Evolutionary conservation across 1,140 invertebrate species (phyloP), one percentile per base, ranked within the genome.

Genomic region (Camponotus vicinus): DNA sequence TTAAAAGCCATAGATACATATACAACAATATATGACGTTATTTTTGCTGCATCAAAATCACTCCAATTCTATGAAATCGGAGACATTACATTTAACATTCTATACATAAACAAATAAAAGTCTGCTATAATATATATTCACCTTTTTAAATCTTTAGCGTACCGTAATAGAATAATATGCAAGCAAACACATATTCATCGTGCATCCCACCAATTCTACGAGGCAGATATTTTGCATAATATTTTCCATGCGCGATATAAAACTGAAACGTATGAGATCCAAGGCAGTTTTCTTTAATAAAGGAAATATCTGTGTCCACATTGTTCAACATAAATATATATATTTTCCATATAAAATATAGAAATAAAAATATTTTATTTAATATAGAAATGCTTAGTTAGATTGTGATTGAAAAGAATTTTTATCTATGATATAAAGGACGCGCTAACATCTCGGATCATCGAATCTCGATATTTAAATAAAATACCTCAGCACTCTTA

Each of bases 101-200:
- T 15, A 55, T 73, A 52, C 57, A 32, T 40, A 32, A 85, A 69
- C 32, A 70, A n/a, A 4, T n/a, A 67, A 69, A 59, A 32, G 37
- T 13, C 11, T 45, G 64, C 13, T 67, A 45, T 27, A 55, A 59
- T 52, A 27, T 80, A 59, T 86, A 80, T 71, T 70, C 52, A 70
- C 71, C 49, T 85, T 76, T 88, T 86, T 13, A 86, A 27, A 27
- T 70, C 15, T 77, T 77, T 55, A 89, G 85, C 89, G 76, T 90
- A 91, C 93, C 92, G 88, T 91, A 32, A 94, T 88, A 37, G 90
- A 86, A 77, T 93, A 93, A 90, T 92, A 93, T n/a, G 87, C 89
- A 13, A 93, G 64, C 57, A 92, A 80, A 57, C 92, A 93, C 49
- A 93, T 92, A 63, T 89, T 92, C 11, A 92, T 61, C 9, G 91